Evolutionary conservation across 2,113 vertebrate species (phyloP).

Genomic region (Ptilorrhoa leucosticta): DNA sequence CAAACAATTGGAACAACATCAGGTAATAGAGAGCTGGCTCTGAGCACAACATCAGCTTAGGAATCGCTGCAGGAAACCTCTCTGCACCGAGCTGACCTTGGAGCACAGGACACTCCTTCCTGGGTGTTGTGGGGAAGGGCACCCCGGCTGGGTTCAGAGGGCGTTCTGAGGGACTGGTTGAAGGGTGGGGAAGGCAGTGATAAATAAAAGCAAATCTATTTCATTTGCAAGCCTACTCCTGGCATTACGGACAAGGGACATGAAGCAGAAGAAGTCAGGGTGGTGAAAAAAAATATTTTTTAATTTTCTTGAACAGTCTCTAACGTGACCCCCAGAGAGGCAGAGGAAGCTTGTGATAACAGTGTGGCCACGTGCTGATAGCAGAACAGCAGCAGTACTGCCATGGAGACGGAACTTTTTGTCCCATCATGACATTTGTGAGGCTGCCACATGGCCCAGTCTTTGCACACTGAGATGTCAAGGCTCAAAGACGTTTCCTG

Average conservation of each 20-base stretch:
- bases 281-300: background rate
- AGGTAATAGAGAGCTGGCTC: background rate
- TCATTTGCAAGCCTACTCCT: background rate
- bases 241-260: background rate
- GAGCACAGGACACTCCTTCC: background rate
- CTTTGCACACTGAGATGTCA: background rate
- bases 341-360: background rate
- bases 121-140: rapidly evolving
- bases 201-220: background rate
- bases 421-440: background rate
- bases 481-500: background rate
- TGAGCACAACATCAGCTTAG: background rate
- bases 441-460: background rate
- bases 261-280: background rate
- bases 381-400: background rate
- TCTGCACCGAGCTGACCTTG: background rate
- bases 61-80: background rate
- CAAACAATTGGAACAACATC: background rate
- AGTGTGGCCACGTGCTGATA: too few species aligned
- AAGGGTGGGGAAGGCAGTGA: background rate
- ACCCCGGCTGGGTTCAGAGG: background rate
- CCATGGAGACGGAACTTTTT: background rate
- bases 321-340: background rate
- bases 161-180: background rate
- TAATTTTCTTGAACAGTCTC: background rate